Percentiles rank a stretch among this genome's conserved stretches.
Conservation (phyloP, 2,888 invertebrate genomes). For the Odontothrips loti region DNA sequence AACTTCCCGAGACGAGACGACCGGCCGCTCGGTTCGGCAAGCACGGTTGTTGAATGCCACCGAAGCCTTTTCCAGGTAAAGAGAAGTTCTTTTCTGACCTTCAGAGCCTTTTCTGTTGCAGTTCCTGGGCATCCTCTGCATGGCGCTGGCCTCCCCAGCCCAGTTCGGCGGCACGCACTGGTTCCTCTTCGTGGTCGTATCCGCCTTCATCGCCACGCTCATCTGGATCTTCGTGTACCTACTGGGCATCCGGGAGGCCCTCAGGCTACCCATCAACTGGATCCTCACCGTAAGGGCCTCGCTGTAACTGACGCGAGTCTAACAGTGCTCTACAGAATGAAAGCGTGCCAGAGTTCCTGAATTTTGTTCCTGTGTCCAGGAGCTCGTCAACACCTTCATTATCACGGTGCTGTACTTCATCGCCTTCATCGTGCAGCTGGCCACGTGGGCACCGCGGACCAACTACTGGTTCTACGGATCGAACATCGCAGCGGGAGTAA, state of each 20-base stretch:
- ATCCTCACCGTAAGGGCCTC: conserved; percentile 65
- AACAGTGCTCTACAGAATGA: background rate
- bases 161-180: conserved; percentile 61
- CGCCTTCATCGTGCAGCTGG: conserved; percentile 75
- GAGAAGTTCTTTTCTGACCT: no score
- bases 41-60: no score
- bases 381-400: conserved; percentile 69
- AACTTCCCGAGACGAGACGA: no score
- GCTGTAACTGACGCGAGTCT: background rate
- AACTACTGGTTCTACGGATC: conserved; percentile 47
- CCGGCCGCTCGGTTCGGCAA: no score
- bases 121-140: conserved; percentile 78
- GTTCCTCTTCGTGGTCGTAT: conserved; percentile 79
- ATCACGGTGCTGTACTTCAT: conserved; percentile 68
- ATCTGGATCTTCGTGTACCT: conserved; percentile 78
- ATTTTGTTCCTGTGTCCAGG: conserved; percentile 52
- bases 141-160: conserved; percentile 74
- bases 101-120: conserved; percentile 53
- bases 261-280: conserved; percentile 79
- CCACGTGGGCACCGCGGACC: conserved; percentile 54
- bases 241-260: conserved; percentile 71
- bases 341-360: background rate
- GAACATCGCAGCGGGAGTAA: conserved; percentile 75
- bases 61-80: no score
- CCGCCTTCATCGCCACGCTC: conserved; percentile 75